phyloP scores from a whole-genome alignment of 2,797 vertebrate genomes.

The Synaphobranchus kaupii region DNA sequence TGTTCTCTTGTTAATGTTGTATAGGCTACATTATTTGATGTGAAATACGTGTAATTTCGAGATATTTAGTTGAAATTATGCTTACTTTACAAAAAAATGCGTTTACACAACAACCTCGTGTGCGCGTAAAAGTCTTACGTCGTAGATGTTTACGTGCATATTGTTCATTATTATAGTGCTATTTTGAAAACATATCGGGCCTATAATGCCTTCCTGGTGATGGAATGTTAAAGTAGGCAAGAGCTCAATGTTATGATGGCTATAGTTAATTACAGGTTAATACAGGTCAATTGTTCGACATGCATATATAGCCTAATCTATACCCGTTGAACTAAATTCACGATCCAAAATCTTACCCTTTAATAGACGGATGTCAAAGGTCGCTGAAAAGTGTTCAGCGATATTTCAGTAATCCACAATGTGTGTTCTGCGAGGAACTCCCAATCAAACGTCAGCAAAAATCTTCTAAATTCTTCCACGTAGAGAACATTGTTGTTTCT shows the following conservation, averaged over 20 bases:
- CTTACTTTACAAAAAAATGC: not conserved
- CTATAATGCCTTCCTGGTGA: not conserved
- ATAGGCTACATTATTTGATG: not conserved
- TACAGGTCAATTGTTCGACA: not conserved
- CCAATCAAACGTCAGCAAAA: constrained; percentile 65
- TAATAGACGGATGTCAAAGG: constrained; percentile 67
- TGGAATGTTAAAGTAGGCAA: not conserved
- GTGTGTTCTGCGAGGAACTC: constrained; percentile 65
- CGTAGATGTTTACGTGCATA: not conserved
- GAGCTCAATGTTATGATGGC: not conserved
- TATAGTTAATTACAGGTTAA: not conserved
- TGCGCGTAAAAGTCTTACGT: not conserved
- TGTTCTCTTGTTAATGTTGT: constrained; percentile 2
- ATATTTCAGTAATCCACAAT: constrained; percentile 77
- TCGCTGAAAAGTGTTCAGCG: constrained; percentile 57
- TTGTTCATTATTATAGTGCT: not conserved
- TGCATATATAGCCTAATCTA: not conserved
- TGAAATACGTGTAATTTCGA: not conserved
- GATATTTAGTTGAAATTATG: not conserved
- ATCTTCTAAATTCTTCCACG: constrained; percentile 69
- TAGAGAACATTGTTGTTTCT: constrained; percentile 66
- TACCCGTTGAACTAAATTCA: constrained; percentile 13
- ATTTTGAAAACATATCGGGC: not conserved
- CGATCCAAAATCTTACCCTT: constrained; percentile 69
- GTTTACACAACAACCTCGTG: not conserved